Evolutionary conservation across 2,888 invertebrate species (phyloP).

Genomic region (Andrena haemorrhoa): DNA sequence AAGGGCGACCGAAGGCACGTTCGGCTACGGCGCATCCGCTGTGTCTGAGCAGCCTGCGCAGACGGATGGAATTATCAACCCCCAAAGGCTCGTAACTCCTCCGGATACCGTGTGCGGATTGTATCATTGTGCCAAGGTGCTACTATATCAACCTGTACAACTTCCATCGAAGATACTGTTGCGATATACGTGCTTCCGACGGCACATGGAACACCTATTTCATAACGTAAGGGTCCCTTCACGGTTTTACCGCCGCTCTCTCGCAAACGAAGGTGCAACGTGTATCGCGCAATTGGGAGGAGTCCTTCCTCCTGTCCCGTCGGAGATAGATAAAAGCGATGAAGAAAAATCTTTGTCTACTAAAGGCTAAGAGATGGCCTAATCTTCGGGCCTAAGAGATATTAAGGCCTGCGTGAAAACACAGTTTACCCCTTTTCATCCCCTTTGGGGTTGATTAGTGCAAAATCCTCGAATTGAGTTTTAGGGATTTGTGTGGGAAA

Average conservation of each 20-base stretch:
- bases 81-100: constrained; percentile 80
- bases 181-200: constrained; percentile 13
- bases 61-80: constrained; percentile 78
- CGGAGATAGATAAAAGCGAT: too few relatives aligned
- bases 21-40: constrained; percentile 62
- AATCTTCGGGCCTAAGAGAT: too few relatives aligned
- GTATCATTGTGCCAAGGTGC: constrained; percentile 51
- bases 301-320: too few relatives aligned
- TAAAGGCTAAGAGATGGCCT: too few relatives aligned
- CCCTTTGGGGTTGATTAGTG: too few relatives aligned
- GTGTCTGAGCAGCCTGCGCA: constrained; percentile 67
- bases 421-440: too few relatives aligned
- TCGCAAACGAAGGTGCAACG: not conserved
- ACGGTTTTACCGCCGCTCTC: too few relatives aligned
- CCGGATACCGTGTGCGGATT: constrained; percentile 56
- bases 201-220: not conserved
- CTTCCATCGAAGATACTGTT: constrained; percentile 25
- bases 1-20: constrained; percentile 43
- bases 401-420: too few relatives aligned
- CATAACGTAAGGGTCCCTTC: not conserved
- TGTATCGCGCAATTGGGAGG: not conserved
- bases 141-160: constrained; percentile 44
- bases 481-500: too few relatives aligned
- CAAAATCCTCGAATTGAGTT: too few relatives aligned
- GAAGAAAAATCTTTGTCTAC: too few relatives aligned